Evolutionary conservation across 2,888 invertebrate species (phyloP).

Genomic region (Phania funesta): DNA sequence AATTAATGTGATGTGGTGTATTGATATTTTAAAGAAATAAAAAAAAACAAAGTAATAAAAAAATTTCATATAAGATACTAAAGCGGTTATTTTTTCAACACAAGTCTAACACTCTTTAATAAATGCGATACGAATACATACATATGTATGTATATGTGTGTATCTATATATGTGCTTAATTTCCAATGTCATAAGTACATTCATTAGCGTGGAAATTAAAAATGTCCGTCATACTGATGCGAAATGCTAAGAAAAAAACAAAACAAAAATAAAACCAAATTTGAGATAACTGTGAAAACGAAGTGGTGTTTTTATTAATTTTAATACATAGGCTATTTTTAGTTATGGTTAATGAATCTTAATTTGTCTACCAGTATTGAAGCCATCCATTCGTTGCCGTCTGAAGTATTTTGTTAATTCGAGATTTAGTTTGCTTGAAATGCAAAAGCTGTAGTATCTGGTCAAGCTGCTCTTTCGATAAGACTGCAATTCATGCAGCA

Average conservation of each 20-base stretch:
- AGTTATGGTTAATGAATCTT: too few species aligned
- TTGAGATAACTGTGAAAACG: conserved; percentile 76
- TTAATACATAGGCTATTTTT: too few species aligned
- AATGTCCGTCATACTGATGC: conserved; percentile 50
- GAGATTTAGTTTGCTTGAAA: too few species aligned
- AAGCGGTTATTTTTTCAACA: conserved; percentile 41
- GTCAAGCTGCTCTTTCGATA: too few species aligned
- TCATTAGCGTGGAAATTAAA: conserved; percentile 25
- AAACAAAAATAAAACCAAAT: conserved; percentile 69
- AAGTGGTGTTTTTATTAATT: not conserved
- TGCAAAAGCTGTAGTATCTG: too few species aligned
- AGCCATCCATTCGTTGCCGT: too few species aligned
- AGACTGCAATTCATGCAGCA: too few species aligned
- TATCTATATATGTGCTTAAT: not conserved
- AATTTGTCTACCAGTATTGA: too few species aligned
- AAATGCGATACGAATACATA: not conserved
- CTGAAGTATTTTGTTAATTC: too few species aligned
- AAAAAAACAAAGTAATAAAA: conserved; percentile 36
- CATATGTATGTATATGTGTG: not conserved
- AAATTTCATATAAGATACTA: conserved; percentile 69
- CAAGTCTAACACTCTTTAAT: not conserved
- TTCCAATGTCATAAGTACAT: conserved; percentile 2
- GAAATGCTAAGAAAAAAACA: conserved; percentile 65
- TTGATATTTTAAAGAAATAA: conserved; percentile 77
- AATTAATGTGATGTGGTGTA: conserved; percentile 79